A percentile compares a stretch with the other conserved stretches of the same genome.
Conservation (phyloP, 2,113 vertebrate species). For the Cryptotis parvus region DNA sequence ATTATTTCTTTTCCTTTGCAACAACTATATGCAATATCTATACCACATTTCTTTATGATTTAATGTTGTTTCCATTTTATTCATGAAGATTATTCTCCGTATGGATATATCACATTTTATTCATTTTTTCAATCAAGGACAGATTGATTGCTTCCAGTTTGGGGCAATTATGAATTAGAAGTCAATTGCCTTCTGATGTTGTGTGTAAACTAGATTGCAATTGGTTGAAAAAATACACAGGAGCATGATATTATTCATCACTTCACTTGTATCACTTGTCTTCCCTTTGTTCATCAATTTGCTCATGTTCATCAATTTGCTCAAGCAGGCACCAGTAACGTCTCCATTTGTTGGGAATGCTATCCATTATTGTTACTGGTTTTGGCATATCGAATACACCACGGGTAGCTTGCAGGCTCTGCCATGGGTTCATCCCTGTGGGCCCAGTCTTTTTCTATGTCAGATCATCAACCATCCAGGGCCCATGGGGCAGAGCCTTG, state of each 20-base stretch:
- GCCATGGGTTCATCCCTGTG: no score
- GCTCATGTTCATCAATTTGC: no score
- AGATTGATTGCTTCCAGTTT: background rate
- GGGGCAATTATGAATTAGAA: background rate
- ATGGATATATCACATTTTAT: background rate
- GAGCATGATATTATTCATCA: background rate
- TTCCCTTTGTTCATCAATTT: no score
- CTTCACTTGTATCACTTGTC: no score
- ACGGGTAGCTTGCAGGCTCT: no score
- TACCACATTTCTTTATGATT: background rate
- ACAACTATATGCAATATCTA: background rate
- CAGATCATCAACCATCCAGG: no score
- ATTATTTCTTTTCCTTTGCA: background rate
- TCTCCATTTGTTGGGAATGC: no score
- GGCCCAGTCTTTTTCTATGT: no score
- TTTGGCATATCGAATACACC: no score
- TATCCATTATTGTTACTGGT: no score
- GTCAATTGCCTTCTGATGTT: background rate
- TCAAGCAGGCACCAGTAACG: no score
- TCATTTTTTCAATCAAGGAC: background rate
- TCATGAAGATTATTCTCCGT: background rate
- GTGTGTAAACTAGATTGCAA: background rate
- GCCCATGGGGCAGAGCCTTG: no score
- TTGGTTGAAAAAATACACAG: background rate
- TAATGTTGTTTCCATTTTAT: background rate